A percentile compares a stretch with the other conserved stretches of the same genome.
Conservation (phyloP, 1,140 invertebrate species). For the Drosophila azteca region DNA sequence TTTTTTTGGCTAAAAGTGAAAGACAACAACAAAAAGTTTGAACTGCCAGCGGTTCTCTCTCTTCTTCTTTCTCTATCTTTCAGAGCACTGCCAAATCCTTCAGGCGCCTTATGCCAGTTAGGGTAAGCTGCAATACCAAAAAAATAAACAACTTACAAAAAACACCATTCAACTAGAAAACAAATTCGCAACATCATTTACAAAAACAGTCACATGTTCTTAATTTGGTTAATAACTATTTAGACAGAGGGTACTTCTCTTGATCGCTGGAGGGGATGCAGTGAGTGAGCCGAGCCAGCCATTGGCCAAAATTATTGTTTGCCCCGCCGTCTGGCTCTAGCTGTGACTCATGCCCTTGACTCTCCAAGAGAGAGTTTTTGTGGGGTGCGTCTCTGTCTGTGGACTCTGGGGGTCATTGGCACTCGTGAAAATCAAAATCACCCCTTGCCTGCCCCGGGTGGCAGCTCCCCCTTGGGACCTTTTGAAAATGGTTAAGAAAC, state of each 20-base stretch:
- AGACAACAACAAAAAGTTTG: constrained; percentile 63
- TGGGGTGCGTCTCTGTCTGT: constrained; percentile 35
- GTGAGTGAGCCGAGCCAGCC: constrained; percentile 1
- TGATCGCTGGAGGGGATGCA: neutral
- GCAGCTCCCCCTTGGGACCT: constrained; percentile 16
- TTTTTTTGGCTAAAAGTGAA: constrained; percentile 66
- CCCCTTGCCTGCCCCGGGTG: neutral
- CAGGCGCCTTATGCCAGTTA: constrained; percentile 80
- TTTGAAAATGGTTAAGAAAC: constrained; percentile 14
- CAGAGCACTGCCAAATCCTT: constrained; percentile 77
- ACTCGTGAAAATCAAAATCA: constrained; percentile 59
- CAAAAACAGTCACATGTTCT: constrained; percentile 53
- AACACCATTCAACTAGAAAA: constrained; percentile 36
- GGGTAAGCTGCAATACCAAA: constrained; percentile 77
- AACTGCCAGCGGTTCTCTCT: constrained; percentile 66
- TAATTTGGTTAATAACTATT: constrained; percentile 62
- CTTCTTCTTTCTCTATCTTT: constrained; percentile 67
- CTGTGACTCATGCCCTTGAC: constrained; percentile 51
- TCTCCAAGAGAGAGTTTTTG: constrained; percentile 13
- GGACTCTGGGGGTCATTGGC: constrained; percentile 44
- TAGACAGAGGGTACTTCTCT: constrained; percentile 24
- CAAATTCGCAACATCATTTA: constrained; percentile 23
- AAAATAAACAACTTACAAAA: constrained; percentile 39
- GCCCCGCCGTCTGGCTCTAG: constrained; percentile 60
- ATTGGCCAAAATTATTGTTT: constrained; percentile 68